Conservation (phyloP, 2,888 invertebrate genomes). For the Junonia oenone region DNA sequence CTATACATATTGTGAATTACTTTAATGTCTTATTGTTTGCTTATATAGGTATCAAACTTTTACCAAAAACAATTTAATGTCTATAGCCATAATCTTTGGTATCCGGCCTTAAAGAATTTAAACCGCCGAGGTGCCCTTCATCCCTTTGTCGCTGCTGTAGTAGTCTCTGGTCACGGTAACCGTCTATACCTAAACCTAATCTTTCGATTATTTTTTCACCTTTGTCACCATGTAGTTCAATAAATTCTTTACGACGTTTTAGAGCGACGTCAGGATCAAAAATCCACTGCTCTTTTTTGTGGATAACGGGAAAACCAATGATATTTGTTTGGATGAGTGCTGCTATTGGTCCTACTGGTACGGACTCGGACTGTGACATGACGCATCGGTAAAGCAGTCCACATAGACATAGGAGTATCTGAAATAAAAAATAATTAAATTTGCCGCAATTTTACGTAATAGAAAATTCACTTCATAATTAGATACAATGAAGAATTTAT, state of each 20-base stretch:
- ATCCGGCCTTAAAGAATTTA: constrained; percentile 43
- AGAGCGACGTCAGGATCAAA: constrained; percentile 83
- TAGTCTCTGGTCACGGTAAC: constrained; percentile 76
- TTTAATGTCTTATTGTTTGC: no score
- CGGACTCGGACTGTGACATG: no score
- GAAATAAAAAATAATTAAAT: constrained; percentile 35
- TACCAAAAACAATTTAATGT: background rate
- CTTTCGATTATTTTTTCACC: constrained; percentile 83
- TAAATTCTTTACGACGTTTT: constrained; percentile 80
- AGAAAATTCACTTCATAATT: background rate
- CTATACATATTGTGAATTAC: no score
- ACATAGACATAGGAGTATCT: constrained; percentile 44
- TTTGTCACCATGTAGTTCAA: constrained; percentile 80
- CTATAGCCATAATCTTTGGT: background rate
- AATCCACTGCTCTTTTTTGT: constrained; percentile 78
- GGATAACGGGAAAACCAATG: constrained; percentile 81
- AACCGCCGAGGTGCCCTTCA: constrained; percentile 77
- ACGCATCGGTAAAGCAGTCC: constrained; percentile 42
- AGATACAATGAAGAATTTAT: background rate
- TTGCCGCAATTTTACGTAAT: background rate
- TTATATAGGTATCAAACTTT: no score
- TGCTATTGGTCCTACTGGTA: constrained; percentile 49
- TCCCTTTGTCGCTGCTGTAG: constrained; percentile 74
- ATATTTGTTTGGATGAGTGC: constrained; percentile 72
- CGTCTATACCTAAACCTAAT: constrained; percentile 82